These are phyloP conservation scores for Ictidomys tridecemlineatus DNA, from an alignment of 2,113 vertebrate species.

Conservation along the genomic window DNA sequence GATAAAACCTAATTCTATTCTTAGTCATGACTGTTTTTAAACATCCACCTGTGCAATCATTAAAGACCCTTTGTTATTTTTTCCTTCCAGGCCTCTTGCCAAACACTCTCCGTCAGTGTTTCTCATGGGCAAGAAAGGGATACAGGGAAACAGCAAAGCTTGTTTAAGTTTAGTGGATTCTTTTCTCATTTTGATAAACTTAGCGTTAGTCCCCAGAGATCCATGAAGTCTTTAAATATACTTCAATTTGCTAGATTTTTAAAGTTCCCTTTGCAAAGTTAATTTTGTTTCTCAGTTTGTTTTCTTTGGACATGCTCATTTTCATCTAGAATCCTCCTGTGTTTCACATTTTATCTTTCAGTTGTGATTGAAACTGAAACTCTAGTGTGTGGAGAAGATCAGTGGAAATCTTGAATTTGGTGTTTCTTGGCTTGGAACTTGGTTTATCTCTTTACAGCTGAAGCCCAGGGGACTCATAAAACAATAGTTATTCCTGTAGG, in stretches of 20 bases:
- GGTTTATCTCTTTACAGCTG: slow-evolving; percentile 59
- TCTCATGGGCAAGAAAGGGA: not conserved
- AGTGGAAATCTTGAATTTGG: slow-evolving; percentile 43
- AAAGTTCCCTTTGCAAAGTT: slow-evolving; percentile 79
- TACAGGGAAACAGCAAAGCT: not conserved
- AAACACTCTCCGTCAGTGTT: slow-evolving; percentile 68
- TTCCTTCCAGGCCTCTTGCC: not conserved
- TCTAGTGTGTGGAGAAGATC: not conserved
- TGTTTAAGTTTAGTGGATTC: slow-evolving; percentile 70
- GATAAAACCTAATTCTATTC: not conserved
- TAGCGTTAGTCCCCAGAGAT: slow-evolving; percentile 73
- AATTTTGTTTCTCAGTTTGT: slow-evolving; percentile 74
- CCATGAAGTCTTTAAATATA: slow-evolving; percentile 77
- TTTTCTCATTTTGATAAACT: slow-evolving; percentile 78
- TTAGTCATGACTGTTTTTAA: slow-evolving; percentile 47
- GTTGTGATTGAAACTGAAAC: slow-evolving; percentile 58
- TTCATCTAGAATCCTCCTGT: slow-evolving; percentile 58
- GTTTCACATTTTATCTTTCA: slow-evolving; percentile 53
- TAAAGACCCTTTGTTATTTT: not conserved
- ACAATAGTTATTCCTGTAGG: not conserved
- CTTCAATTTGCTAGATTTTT: slow-evolving; percentile 81
- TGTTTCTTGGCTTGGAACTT: slow-evolving; percentile 73
- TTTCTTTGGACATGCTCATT: slow-evolving; percentile 63
- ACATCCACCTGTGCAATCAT: slow-evolving; percentile 18
- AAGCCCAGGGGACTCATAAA: not conserved